phyloP scores from a whole-genome alignment of 2,888 invertebrate genomes.

The Mimumesa dahlbomi region DNA sequence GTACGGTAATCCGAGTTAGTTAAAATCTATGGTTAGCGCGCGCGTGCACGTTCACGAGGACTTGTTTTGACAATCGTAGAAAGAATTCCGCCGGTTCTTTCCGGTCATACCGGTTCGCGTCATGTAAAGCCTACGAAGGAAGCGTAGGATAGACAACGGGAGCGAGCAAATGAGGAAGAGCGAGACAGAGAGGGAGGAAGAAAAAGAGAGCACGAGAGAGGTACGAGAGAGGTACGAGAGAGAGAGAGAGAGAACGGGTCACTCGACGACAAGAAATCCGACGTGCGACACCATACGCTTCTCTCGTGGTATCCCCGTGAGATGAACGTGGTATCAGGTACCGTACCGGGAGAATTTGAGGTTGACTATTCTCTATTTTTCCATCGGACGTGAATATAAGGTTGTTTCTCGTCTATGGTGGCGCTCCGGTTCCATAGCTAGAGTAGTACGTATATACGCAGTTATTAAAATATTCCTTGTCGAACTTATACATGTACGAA shows the following conservation, averaged over 20 bases:
- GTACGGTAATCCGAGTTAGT: slow-evolving; percentile 20
- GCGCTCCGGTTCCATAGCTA: neutral
- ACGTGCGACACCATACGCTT: slow-evolving; percentile 38
- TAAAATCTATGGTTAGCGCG: slow-evolving; percentile 14
- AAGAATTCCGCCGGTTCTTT: slow-evolving; percentile 54
- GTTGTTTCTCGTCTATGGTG: neutral
- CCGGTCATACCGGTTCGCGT: slow-evolving; percentile 62
- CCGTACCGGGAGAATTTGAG: slow-evolving; percentile 23
- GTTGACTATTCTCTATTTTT: slow-evolving; percentile 19
- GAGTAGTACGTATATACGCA: neutral
- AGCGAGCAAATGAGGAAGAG: slow-evolving; percentile 1
- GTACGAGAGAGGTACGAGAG: slow-evolving; percentile 18
- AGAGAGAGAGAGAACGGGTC: slow-evolving; percentile 31
- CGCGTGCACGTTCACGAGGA: slow-evolving; percentile 6
- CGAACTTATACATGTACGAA: neutral
- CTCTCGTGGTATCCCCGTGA: slow-evolving; percentile 29
- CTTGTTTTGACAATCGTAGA: slow-evolving; percentile 54
- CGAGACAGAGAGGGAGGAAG: slow-evolving; percentile 7
- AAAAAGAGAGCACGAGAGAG: slow-evolving; percentile 27
- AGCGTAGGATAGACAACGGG: slow-evolving; percentile 39
- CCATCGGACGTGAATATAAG: neutral
- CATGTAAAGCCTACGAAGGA: slow-evolving; percentile 38
- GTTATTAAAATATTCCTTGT: neutral
- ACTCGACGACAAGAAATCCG: slow-evolving; percentile 49
- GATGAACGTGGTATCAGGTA: slow-evolving; percentile 25